phyloP scores from a whole-genome alignment of 2,797 vertebrate species.

The Podargus strigoides region DNA sequence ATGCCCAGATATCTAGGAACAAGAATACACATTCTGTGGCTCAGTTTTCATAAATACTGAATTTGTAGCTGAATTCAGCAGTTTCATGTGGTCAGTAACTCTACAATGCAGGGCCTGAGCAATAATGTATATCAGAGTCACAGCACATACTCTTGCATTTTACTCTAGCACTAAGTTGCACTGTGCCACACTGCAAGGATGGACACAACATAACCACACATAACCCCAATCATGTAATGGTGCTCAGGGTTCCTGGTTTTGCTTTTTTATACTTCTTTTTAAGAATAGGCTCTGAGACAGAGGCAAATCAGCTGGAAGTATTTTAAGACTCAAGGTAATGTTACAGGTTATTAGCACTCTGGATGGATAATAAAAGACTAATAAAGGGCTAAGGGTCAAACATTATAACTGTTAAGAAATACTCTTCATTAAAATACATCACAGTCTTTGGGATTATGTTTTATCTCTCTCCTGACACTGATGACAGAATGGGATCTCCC shows the following conservation, averaged over 20 bases:
- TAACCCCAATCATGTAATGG: not conserved
- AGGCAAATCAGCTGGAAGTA: not conserved
- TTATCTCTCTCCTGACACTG: not conserved
- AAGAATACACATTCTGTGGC: not conserved
- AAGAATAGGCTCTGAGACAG: not conserved
- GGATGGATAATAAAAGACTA: conserved; percentile 13
- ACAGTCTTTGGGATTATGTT: not conserved
- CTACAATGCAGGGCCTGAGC: not conserved
- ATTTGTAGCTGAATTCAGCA: not conserved
- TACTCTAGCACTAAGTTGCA: not conserved
- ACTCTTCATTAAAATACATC: not conserved
- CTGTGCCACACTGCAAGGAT: not conserved
- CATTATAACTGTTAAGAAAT: not conserved
- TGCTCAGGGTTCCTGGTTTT: not conserved
- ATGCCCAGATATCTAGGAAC: not conserved
- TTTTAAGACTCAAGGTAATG: not conserved
- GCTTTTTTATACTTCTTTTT: not conserved
- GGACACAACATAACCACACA: not conserved
- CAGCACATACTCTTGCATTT: not conserved
- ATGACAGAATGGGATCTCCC: not conserved
- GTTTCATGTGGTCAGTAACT: not conserved
- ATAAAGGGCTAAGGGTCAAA: not conserved
- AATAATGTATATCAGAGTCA: not conserved
- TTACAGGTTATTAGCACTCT: not conserved
- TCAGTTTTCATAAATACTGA: not conserved